phyloP scores from a whole-genome alignment of 2,888 invertebrate species.

The Scaptomyza tumidula region DNA sequence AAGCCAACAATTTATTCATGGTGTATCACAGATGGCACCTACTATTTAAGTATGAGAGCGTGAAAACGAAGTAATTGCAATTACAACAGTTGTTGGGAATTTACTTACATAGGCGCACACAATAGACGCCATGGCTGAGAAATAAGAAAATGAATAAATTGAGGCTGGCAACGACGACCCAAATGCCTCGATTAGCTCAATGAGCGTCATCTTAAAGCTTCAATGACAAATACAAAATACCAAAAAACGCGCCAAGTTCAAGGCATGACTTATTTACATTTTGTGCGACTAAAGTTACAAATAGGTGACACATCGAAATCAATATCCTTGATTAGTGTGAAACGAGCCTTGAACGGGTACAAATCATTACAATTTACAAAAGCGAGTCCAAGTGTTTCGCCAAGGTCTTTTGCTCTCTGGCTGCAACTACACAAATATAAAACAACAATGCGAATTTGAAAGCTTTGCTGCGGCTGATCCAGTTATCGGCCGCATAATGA shows the following conservation, averaged over 20 bases:
- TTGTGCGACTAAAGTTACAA: neutral
- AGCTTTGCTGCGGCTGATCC: constrained; percentile 57
- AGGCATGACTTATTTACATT: constrained; percentile 31
- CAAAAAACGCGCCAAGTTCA: constrained; percentile 62
- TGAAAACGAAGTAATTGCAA: constrained; percentile 44
- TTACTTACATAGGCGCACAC: constrained; percentile 1
- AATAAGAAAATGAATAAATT: constrained; percentile 15
- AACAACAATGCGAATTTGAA: constrained; percentile 57
- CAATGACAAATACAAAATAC: constrained; percentile 37
- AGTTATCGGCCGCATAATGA: constrained; percentile 65
- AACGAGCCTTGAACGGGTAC: constrained; percentile 18
- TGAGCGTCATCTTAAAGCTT: constrained; percentile 33
- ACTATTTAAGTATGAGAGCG: constrained; percentile 3
- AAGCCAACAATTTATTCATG: neutral
- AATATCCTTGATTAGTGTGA: constrained; percentile 34
- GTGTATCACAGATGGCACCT: neutral
- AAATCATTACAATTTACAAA: constrained; percentile 24
- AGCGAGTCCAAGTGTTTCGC: constrained; percentile 9
- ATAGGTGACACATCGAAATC: constrained; percentile 14
- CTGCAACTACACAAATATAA: constrained; percentile 27
- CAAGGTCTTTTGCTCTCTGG: constrained; percentile 17
- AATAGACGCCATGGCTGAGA: constrained; percentile 15
- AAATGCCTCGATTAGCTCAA: constrained; percentile 39
- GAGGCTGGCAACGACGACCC: constrained; percentile 26
- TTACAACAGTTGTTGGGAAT: constrained; percentile 47